Conservation (phyloP, 2,888 invertebrate genomes). For the Plebejus melissa region DNA sequence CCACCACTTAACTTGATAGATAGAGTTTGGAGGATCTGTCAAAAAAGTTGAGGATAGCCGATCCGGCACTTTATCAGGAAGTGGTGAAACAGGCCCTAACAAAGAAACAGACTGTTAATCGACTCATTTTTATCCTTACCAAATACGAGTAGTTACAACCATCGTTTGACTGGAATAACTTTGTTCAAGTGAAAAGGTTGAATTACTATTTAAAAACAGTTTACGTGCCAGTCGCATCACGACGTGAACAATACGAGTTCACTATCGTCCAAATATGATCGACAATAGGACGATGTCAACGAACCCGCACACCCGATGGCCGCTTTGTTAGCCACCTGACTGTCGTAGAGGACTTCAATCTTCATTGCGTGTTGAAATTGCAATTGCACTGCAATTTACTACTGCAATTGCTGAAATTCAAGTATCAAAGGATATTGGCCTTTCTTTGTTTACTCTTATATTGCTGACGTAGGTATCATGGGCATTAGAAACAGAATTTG, state of each 20-base stretch:
- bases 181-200: not conserved
- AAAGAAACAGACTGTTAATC: not conserved
- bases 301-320: conserved; percentile 15
- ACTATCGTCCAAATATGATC: conserved; percentile 22
- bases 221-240: not conserved
- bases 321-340: conserved; percentile 24
- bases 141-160: not conserved
- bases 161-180: not conserved
- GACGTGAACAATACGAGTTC: not conserved
- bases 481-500: not conserved
- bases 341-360: not conserved
- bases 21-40: too few relatives aligned
- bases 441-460: not conserved
- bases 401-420: not conserved
- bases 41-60: too few relatives aligned
- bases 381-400: conserved; percentile 14
- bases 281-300: conserved; percentile 24
- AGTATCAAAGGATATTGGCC: not conserved
- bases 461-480: too few relatives aligned
- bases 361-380: conserved; percentile 7
- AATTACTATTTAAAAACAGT: not conserved
- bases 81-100: too few relatives aligned
- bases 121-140: not conserved
- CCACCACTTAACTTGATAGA: too few relatives aligned
- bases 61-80: too few relatives aligned